These are phyloP conservation scores for Burhinus oedicnemus DNA, from an alignment of 2,113 vertebrate genomes.

Conservation along the genomic window DNA sequence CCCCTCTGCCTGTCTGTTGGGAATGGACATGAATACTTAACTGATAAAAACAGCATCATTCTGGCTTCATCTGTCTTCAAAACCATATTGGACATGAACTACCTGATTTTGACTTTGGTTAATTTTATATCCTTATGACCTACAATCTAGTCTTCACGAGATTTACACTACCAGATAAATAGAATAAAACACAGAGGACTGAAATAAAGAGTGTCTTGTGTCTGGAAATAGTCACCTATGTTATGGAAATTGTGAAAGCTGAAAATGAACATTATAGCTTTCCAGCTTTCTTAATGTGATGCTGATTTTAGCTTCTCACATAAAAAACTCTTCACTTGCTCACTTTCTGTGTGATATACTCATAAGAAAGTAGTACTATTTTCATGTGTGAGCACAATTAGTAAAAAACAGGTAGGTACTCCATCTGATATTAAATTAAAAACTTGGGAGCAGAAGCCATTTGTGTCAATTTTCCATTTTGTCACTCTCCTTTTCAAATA, in stretches of 20 bases:
- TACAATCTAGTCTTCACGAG: background rate
- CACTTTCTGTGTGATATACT: background rate
- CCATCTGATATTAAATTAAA: constrained; percentile 3
- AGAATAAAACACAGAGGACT: background rate
- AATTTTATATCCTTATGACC: background rate
- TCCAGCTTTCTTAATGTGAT: background rate
- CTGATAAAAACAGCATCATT: background rate
- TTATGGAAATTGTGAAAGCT: constrained; percentile 22
- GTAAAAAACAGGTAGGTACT: background rate
- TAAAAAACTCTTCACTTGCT: constrained; percentile 1
- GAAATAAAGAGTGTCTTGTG: background rate
- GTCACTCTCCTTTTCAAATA: constrained; percentile 29
- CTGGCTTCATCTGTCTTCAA: background rate
- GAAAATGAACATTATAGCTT: background rate
- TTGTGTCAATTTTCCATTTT: constrained; percentile 45
- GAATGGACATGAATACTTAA: background rate
- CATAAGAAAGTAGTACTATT: background rate
- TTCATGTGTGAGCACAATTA: background rate
- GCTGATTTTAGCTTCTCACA: background rate
- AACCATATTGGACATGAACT: background rate
- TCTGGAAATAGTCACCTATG: background rate
- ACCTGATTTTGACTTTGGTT: background rate
- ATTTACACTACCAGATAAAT: background rate
- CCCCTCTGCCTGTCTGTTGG: background rate
- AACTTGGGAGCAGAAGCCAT: constrained; percentile 3